Base-by-base conservation (phyloP, 2,113 vertebrate species). In the Aspiorhynchus laticeps region DNA sequence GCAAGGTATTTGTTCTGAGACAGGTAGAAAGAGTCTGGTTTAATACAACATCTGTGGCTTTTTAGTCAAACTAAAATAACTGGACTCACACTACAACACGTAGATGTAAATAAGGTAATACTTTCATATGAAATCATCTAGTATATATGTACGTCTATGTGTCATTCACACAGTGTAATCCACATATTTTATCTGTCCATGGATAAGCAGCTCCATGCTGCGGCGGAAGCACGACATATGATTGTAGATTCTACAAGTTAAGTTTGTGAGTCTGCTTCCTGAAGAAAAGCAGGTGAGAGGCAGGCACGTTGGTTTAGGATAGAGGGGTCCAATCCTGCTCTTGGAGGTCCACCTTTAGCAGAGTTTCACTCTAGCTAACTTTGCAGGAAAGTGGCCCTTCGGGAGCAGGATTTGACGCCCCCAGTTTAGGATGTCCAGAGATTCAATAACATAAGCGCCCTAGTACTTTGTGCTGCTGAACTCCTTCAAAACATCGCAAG, bases 401-500 rank as follows among this genome's bases (percentile, higher is more conserved):
- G 9, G 41, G 38, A 38, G 41, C 12, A 48, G 41, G 5, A 28
- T 28, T 4, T 48, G 5, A 48, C n/a, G 8, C 7, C n/a, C 43
- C 36, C 24, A 1, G 31, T 59, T 59, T 38, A 59, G 14, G 26
- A 31, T 9, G 2, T 61, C 78, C 53, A 80, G 26, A 33, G 53
- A 11, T 19, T 51, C 12, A 26, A 53, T 15, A 46, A 65, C 78
- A 28, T 56, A 31, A 53, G 48, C 38, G 6, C 53, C 15, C n/a
- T 61, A 61, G 93, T 97, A 97, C 90, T 95, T 95, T 84, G 94
- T 90, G 73, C 93, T 95, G 26, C 96, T 90, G 91, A 97, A 95
- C 92, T 99, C 97, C 92, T 97, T 98, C 76, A 99, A 94, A 88
- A 99, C 94, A 56, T 97, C 96, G 0, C 98, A 99, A 82, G 98